Conservation (phyloP, 2,797 vertebrate species). For the Sciurus vulgaris region DNA sequence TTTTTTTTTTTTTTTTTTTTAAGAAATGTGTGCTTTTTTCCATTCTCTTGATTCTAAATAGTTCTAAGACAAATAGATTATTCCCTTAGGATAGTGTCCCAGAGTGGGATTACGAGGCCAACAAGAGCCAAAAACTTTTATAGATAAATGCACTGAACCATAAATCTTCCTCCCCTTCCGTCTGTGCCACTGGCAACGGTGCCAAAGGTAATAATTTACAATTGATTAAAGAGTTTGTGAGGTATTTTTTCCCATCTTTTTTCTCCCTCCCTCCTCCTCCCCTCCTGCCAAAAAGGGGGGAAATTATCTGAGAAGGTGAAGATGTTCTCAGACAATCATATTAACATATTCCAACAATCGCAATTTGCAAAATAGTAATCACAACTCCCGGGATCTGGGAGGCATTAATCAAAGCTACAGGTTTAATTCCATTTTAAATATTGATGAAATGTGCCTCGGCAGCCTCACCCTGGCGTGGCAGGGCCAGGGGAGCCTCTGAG, state of each 20-base stretch:
- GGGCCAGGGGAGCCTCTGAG: conserved; percentile 87
- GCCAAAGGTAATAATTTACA: conserved; percentile 89
- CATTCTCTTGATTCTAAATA: conserved; percentile 59
- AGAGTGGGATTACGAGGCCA: conserved; percentile 10
- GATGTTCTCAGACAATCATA: conserved; percentile 93
- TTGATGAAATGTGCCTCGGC: conserved; percentile 91
- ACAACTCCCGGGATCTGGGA: conserved; percentile 88
- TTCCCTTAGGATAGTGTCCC: conserved; percentile 30
- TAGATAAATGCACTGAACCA: conserved; percentile 76
- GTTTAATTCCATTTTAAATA: conserved; percentile 95
- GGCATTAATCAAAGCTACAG: conserved; percentile 91
- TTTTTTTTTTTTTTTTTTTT: too few relatives aligned
- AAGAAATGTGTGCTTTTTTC: conserved; percentile 34
- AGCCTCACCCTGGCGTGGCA: conserved; percentile 90
- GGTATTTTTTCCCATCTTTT: conserved; percentile 85
- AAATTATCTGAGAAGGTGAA: conserved; percentile 93
- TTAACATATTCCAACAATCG: conserved; percentile 93
- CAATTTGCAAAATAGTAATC: conserved; percentile 92
- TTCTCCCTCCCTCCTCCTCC: conserved; percentile 15
- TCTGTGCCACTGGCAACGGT: conserved; percentile 80
- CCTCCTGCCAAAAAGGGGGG: conserved; percentile 83
- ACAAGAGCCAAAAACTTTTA: conserved; percentile 79
- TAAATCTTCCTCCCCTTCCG: conserved; percentile 75
- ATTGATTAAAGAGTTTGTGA: conserved; percentile 91
- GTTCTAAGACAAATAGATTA: conserved; percentile 33